These are phyloP conservation scores for Danaus chrysippus DNA, from an alignment of 2,888 invertebrate genomes.

Conservation along the genomic window DNA sequence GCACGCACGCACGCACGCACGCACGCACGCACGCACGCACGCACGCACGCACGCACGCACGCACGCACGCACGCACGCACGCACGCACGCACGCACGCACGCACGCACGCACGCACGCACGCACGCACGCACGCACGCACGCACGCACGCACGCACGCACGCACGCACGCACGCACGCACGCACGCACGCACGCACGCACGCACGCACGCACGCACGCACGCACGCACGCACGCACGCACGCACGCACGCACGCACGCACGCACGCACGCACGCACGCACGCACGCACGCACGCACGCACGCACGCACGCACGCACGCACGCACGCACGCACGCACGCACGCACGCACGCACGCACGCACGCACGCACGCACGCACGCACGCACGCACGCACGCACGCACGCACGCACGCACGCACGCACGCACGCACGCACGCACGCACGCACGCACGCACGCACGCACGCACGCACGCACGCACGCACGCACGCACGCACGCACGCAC, in stretches of 20 bases:
- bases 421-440: background rate
- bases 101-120: background rate
- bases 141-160: background rate
- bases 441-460: background rate
- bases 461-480: background rate
- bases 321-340: background rate
- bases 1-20: background rate
- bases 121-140: background rate
- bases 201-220: background rate
- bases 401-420: background rate
- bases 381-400: background rate
- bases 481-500: background rate
- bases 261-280: background rate
- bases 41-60: background rate
- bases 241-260: background rate
- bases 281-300: background rate
- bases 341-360: background rate
- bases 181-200: background rate
- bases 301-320: background rate
- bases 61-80: background rate
- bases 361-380: background rate
- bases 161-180: background rate
- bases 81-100: background rate
- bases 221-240: background rate
- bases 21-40: background rate